Percentiles rank a stretch among this genome's conserved stretches.
Conservation (phyloP, 2,113 vertebrate genomes). For the Ictalurus furcatus region DNA sequence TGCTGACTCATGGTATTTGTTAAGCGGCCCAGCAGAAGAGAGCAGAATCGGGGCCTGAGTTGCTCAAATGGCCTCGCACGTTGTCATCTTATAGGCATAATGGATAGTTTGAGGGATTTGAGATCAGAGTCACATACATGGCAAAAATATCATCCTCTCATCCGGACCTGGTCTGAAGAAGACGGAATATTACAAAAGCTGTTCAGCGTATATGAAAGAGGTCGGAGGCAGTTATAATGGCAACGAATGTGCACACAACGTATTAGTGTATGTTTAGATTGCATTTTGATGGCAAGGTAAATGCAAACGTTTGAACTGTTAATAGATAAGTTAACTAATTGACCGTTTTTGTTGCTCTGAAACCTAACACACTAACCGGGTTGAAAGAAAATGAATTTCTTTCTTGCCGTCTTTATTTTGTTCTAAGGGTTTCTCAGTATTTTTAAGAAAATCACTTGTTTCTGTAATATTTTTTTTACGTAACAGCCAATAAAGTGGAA, state of each 20-base stretch:
- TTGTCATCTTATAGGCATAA: background rate
- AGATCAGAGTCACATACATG: background rate
- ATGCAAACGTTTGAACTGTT: background rate
- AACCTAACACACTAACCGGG: background rate
- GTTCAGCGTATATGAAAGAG: background rate
- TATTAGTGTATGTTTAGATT: background rate
- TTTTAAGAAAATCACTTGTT: background rate
- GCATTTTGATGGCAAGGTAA: background rate
- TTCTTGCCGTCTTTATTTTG: background rate
- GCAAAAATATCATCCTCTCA: background rate
- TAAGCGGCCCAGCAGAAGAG: constrained; percentile 4
- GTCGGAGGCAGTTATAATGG: background rate
- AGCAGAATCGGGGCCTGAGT: background rate
- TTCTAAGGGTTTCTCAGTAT: background rate
- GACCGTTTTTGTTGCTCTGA: background rate
- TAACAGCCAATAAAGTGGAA: background rate
- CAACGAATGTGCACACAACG: background rate
- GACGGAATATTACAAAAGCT: background rate
- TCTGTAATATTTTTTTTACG: background rate
- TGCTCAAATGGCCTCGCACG: background rate
- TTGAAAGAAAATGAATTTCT: background rate
- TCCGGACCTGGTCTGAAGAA: background rate
- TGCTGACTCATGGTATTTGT: constrained; percentile 42
- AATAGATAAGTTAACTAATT: background rate
- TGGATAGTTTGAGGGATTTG: background rate